A percentile compares a stretch with the other conserved stretches of the same genome.
These are phyloP conservation scores for Nymphalis c-album DNA, from an alignment of 2,888 invertebrate genomes.

Conservation along the genomic window DNA sequence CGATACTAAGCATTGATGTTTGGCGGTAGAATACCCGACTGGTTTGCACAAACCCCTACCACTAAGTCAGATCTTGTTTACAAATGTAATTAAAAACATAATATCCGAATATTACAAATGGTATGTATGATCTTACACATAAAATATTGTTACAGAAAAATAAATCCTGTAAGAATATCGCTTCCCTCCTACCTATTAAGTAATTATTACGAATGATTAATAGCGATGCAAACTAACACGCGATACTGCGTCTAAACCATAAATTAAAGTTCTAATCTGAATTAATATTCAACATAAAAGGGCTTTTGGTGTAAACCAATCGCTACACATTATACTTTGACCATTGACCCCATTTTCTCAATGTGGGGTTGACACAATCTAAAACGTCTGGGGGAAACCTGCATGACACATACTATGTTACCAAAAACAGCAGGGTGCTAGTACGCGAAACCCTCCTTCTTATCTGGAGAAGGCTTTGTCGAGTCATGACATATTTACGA, in stretches of 20 bases:
- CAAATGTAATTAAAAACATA: neutral
- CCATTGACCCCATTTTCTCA: too few species aligned
- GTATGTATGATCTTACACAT: neutral
- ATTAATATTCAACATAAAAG: constrained; percentile 29
- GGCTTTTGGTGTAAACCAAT: constrained; percentile 18
- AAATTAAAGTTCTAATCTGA: constrained; percentile 31
- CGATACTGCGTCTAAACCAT: constrained; percentile 25
- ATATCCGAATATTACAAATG: neutral
- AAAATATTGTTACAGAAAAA: neutral
- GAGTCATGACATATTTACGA: too few species aligned
- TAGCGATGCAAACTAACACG: constrained; percentile 47
- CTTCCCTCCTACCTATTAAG: constrained; percentile 47
- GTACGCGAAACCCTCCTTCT: too few species aligned
- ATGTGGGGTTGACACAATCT: neutral
- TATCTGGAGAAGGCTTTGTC: too few species aligned
- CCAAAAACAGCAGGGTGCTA: too few species aligned
- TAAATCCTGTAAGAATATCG: neutral
- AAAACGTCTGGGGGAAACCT: too few species aligned
- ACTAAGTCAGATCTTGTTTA: too few species aligned
- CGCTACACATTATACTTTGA: constrained; percentile 19
- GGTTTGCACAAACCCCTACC: too few species aligned
- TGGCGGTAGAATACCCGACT: too few species aligned
- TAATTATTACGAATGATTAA: constrained; percentile 58
- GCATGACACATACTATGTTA: too few species aligned
- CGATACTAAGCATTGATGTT: too few species aligned